Evolutionary conservation across 2,113 vertebrate species (phyloP), one percentile per base, ranked within the genome.

Genomic region (Nibea albiflora): DNA sequence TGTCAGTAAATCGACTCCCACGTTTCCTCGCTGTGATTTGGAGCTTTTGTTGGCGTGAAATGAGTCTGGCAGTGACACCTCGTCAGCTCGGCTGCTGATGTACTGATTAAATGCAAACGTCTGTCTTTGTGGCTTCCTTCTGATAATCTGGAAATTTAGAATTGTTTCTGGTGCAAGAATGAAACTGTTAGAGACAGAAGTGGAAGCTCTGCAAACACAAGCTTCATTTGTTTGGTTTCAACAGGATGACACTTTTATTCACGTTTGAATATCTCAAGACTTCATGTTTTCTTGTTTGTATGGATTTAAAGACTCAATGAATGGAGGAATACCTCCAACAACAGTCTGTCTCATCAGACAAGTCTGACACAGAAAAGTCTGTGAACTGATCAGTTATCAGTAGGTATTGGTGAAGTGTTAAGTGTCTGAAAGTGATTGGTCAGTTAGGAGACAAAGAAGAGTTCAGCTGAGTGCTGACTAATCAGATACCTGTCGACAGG

Each of bases 11-110:
- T 76, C 24, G 1, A 28, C 72, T 83, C 80, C 85, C 65, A 80
- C 9, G 62, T 64, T 70, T 80, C 60, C 60, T 65, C 6, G 15
- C n/a, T 63, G 58, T 39, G 50, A 63, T 68, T 65, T 62, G 66
- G 28, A 68, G 75, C 63, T 54, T 68, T 56, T 70, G 75, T 74
- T 65, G 79, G 84, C n/a, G 44, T 74, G 79, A 86, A 78, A 76
- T 76, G 71, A 61, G 75, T 60, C 80, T 75, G 81, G 81, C 81
- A 60, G 64, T 2, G 4, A 57, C 64, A 11, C 52, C 58, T 65
- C 44, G 28, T 81, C 73, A 50, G 35, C 17, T 2, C 19, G 17
- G 46, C 42, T 9, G 69, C 61, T 73, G 80, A 87, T 87, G 50
- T 26, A 31, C 54, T 68, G 76, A 86, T 86, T 28, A 72, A 83